Evolutionary conservation across 1,140 invertebrate species (phyloP), one percentile per base, ranked within the genome.

Genomic region (Drosophila grimshawi): DNA sequence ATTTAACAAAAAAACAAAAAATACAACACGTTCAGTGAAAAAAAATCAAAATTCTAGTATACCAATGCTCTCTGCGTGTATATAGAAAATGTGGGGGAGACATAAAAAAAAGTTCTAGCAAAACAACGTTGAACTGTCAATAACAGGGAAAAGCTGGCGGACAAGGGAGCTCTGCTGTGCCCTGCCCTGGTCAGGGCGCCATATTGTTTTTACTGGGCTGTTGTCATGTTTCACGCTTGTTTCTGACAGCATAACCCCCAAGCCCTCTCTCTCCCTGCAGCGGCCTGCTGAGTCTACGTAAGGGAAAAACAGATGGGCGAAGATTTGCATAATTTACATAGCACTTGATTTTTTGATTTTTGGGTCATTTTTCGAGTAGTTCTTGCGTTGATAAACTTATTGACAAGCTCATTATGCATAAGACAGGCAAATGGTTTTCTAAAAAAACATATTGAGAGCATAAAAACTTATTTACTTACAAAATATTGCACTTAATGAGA

Each of bases 301-400:
- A 27, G 27, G 39, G 43, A 53, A 64, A 62, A 66, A 82, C 75
- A 88, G 77, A 49, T 48, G 71, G 83, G 72, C 70, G 83, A 86
- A 88, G 83, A 88, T 88, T 88, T 88, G 85, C 83, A 88, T 88
- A 88, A 88, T 88, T 88, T 88, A 83, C 83, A 83, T 71, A 89
- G 85, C 83, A 88, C 82, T 88, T 83, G 66, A 86, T 76, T 48
- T 56, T 62, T 39, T 63, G 39, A 19, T 68, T 82, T 81, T 86
- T 86, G 70, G 81, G 76, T 80, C 83, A 88, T 64, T 56, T 46
- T 39, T 65, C 35, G 66, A 80, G 80, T 89, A 68, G 80, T 89
- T 83, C 64, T 83, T 83, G 73, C 41, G 68, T 88, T 85, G 85
- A 89, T 89, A 83, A 89, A 89, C 80, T 79, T 89, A 89, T 80